Evolutionary conservation across 2,113 vertebrate species (phyloP).

Genomic region (Apteryx mantelli): DNA sequence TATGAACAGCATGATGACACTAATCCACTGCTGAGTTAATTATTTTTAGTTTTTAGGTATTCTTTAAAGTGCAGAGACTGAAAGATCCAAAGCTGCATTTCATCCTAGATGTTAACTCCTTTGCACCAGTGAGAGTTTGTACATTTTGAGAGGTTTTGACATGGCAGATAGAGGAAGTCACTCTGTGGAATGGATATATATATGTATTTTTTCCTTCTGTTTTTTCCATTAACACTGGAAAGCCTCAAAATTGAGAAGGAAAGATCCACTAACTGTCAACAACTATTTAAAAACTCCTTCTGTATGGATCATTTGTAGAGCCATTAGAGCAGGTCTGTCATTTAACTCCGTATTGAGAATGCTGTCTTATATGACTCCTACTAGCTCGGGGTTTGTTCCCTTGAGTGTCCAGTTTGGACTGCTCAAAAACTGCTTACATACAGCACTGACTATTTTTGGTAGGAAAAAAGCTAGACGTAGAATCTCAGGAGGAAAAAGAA

Average conservation of each 20-base stretch:
- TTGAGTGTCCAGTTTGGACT: neutral
- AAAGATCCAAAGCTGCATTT: neutral
- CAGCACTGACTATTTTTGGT: neutral
- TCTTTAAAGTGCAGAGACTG: neutral
- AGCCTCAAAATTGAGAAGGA: conserved; percentile 22
- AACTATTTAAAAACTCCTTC: neutral
- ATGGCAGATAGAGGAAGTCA: neutral
- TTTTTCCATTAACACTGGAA: conserved; percentile 36
- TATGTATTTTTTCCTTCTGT: neutral
- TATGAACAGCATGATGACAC: neutral
- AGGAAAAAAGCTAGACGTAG: neutral
- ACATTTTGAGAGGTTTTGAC: neutral
- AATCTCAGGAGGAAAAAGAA: neutral
- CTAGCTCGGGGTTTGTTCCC: neutral
- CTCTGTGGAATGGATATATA: neutral
- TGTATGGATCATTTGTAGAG: neutral
- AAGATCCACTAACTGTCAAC: conserved; percentile 7
- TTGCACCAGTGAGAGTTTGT: neutral
- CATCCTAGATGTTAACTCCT: neutral
- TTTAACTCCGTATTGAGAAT: neutral
- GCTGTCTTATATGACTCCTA: neutral
- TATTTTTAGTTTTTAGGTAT: neutral
- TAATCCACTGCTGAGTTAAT: neutral
- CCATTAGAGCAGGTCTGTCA: neutral
- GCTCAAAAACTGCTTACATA: neutral